phyloP scores from a whole-genome alignment of 2,888 invertebrate species.

The Coecobrya sp. region DNA sequence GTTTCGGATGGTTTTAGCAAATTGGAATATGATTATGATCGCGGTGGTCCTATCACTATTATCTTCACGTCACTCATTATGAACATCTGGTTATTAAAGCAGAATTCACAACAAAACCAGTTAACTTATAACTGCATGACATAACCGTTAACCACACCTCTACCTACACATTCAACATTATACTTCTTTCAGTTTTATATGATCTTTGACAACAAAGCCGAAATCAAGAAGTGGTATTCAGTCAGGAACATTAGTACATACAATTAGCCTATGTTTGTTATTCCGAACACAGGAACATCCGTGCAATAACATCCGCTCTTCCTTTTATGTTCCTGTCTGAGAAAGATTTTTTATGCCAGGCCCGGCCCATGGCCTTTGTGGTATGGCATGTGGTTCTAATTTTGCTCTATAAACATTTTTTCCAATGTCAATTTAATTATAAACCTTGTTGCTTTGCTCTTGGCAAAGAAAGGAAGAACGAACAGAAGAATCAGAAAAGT shows the following conservation, averaged over 20 bases:
- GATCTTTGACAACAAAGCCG: constrained; percentile 3
- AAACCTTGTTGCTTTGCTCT: constrained; percentile 34
- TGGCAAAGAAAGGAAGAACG: not conserved
- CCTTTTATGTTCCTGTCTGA: not conserved
- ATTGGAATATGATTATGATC: not conserved
- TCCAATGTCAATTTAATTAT: constrained; percentile 65
- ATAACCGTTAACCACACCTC: not conserved
- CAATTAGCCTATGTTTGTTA: not conserved
- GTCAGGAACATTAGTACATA: not conserved
- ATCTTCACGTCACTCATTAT: not conserved
- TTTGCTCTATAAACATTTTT: constrained; percentile 15
- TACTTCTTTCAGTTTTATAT: not conserved
- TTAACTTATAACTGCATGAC: too few relatives aligned
- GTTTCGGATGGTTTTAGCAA: not conserved
- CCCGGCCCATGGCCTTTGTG: constrained; percentile 2
- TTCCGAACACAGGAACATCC: not conserved
- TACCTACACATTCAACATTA: not conserved
- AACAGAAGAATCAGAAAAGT: not conserved
- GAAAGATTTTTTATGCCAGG: not conserved
- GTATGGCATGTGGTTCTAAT: constrained; percentile 38
- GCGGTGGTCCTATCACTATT: not conserved
- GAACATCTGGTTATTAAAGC: not conserved
- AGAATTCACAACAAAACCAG: too few relatives aligned
- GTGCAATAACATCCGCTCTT: not conserved
- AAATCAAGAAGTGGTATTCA: not conserved